These are phyloP conservation scores for Conus canariensis DNA, from an alignment of 2,888 invertebrate genomes.

Conservation along the genomic window DNA sequence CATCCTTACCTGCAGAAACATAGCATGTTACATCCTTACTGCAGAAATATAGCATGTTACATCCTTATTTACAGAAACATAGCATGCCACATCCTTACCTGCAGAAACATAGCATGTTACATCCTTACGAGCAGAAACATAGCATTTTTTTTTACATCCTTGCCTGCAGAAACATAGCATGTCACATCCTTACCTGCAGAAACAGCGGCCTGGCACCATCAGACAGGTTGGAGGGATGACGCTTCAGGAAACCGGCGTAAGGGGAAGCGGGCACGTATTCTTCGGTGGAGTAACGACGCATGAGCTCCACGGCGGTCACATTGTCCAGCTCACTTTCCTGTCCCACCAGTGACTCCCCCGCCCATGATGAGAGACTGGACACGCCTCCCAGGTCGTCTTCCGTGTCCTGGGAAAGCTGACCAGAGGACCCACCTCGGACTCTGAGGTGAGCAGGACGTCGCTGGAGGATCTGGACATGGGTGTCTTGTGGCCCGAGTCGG, in stretches of 20 bases:
- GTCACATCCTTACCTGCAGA: too few relatives aligned
- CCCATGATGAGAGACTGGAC: not conserved
- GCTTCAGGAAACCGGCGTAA: not conserved
- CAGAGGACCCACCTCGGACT: conserved; percentile 24
- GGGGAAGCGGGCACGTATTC: conserved; percentile 32
- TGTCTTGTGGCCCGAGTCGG: not conserved
- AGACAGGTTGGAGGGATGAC: not conserved
- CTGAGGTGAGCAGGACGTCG: conserved; percentile 20
- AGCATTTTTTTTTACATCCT: too few relatives aligned
- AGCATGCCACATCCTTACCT: too few relatives aligned
- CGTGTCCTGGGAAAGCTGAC: conserved; percentile 13
- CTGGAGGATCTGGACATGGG: conserved; percentile 22
- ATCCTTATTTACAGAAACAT: too few relatives aligned
- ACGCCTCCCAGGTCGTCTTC: not conserved
- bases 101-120: too few relatives aligned
- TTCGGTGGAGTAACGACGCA: conserved; percentile 26
- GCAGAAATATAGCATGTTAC: too few relatives aligned
- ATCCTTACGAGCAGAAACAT: too few relatives aligned
- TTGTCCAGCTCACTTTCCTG: not conserved
- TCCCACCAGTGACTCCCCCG: not conserved
- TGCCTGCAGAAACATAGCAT: too few relatives aligned
- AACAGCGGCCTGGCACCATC: conserved; percentile 11
- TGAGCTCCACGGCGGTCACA: conserved; percentile 11
- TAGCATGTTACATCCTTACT: too few relatives aligned
- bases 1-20: too few relatives aligned